Evolutionary conservation across 23 tunicate genomes (phyloP), one percentile per base, ranked within the genome.

Genomic region (Trididemnum clinides): DNA sequence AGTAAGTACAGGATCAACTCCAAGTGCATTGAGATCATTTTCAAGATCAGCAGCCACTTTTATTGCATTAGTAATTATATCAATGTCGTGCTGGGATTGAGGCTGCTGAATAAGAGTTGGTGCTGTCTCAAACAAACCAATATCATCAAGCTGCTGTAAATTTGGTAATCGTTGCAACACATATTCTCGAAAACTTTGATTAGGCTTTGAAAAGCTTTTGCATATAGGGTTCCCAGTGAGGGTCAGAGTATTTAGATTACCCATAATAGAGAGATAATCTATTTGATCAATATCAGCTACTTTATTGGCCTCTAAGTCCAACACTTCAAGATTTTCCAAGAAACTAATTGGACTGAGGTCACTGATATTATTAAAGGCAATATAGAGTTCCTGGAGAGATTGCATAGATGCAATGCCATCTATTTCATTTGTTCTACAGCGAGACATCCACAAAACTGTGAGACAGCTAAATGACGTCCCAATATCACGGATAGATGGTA

Each of bases 391-490:
- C n/a, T 76, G 85, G 25, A 94, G 78, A 39, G 59, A 49, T 51
- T 57, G 77, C 84, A 94, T 85, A 28, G 98, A 94, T 28, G 98
- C 85, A 6, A 94, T 94, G 10, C 98, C 98, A 44, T 94, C 90
- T 50, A 94, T 76, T 32, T 94, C 98, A 0, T 59, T 57, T 1
- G 89, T 30, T 5, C 85, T 77, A 51, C 98, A 94, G 0, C 91
- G 57, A 6, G 98, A 94, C 88, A 94, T 81, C 98, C 98, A 94
- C 18, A 94, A 54, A 72, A 94, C 86, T 1, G 36, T 70, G 50
- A 94, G 71, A 81, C 72, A 39, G 4, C 22, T 44, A n/a, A 94
- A 76, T 0, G 98, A 85, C 6, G 94, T 94, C 0, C 98, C 98
- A 64, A 94, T 81, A 36, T 94, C 98, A 27, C 98, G 85, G 26